phyloP scores from a whole-genome alignment of 2,113 vertebrate species.

The Oplegnathus fasciatus region DNA sequence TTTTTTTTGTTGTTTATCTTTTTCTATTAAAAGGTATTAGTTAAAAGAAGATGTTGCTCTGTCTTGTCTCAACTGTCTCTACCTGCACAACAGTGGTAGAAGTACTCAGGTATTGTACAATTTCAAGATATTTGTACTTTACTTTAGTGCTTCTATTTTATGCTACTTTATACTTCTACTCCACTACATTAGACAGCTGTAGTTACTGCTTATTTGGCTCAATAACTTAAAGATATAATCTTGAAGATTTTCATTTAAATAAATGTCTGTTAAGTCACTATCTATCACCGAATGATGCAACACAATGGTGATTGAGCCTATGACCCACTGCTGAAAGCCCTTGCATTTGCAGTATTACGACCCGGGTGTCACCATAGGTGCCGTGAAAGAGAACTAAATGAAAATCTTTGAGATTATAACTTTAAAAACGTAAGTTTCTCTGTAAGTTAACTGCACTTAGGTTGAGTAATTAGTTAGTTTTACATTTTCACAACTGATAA shows the following conservation, averaged over 20 bases:
- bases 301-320: too few relatives aligned
- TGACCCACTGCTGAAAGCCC: too few relatives aligned
- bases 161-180: not conserved
- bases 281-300: too few relatives aligned
- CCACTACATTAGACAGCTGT: not conserved
- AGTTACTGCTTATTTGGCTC: not conserved
- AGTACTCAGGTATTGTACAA: not conserved
- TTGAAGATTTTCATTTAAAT: too few relatives aligned
- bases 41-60: slow-evolving; percentile 33
- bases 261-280: too few relatives aligned
- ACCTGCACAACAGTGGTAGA: not conserved
- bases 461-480: too few relatives aligned
- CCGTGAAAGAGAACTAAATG: too few relatives aligned
- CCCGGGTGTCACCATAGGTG: too few relatives aligned
- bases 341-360: too few relatives aligned
- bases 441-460: not conserved
- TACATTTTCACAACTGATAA: too few relatives aligned
- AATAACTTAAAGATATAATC: too few relatives aligned
- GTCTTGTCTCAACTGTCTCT: not conserved
- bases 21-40: slow-evolving; percentile 84
- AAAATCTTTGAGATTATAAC: too few relatives aligned
- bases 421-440: not conserved
- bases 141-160: not conserved
- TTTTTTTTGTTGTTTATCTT: slow-evolving; percentile 77
- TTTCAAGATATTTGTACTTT: not conserved